Conservation (phyloP, 2,888 invertebrate species). For the Tridacna gigas region DNA sequence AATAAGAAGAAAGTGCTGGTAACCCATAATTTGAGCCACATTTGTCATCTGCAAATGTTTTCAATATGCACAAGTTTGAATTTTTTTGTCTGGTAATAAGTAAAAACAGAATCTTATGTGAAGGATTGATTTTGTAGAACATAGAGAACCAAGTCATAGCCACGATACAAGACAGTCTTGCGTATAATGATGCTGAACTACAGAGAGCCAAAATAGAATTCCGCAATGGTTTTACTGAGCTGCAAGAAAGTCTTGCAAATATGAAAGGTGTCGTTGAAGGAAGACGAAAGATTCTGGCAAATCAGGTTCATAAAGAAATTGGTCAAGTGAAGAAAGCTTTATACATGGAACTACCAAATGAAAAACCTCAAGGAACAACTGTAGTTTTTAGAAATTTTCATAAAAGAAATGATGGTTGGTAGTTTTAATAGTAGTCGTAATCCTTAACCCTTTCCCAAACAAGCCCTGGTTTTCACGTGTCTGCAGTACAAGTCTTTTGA, state of each 20-base stretch:
- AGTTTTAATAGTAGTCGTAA: neutral
- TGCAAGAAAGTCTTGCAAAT: slow-evolving; percentile 83
- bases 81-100: too few relatives aligned
- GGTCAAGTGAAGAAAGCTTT: slow-evolving; percentile 82
- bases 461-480: too few relatives aligned
- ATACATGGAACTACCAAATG: slow-evolving; percentile 52
- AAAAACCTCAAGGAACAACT: slow-evolving; percentile 43
- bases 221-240: slow-evolving; percentile 82
- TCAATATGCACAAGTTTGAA: too few relatives aligned
- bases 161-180: slow-evolving; percentile 69
- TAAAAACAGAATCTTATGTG: neutral
- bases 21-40: too few relatives aligned
- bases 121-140: slow-evolving; percentile 46
- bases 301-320: slow-evolving; percentile 83
- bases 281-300: slow-evolving; percentile 82
- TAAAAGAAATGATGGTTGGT: slow-evolving; percentile 38
- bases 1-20: too few relatives aligned
- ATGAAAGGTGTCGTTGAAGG: slow-evolving; percentile 84
- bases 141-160: slow-evolving; percentile 71
- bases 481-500: neutral
- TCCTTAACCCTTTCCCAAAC: neutral
- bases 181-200: slow-evolving; percentile 77
- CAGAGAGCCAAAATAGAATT: slow-evolving; percentile 80
- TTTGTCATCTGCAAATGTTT: too few relatives aligned
- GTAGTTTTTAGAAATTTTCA: slow-evolving; percentile 45